A percentile compares a stretch with the other conserved stretches of the same genome.
phyloP scores from a whole-genome alignment of 2,888 invertebrate species.

The Nephrotoma guestfalica region DNA sequence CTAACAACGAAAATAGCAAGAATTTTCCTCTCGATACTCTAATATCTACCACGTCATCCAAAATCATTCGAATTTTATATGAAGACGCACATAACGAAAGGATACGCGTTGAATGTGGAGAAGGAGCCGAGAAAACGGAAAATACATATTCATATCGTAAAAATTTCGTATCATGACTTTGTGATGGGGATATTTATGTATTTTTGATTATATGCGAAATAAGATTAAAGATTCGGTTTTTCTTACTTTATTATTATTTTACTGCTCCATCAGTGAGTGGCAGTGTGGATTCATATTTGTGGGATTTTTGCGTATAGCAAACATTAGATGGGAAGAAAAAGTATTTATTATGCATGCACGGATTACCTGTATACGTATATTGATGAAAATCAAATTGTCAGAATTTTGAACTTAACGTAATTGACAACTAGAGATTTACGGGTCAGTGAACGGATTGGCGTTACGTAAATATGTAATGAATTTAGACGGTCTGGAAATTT shows the following conservation, averaged over 20 bases:
- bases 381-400: too few species aligned
- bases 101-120: not conserved
- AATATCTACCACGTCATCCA: not conserved
- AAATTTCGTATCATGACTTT: not conserved
- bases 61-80: not conserved
- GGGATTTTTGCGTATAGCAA: too few species aligned
- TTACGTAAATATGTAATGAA: too few species aligned
- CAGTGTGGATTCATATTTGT: not conserved
- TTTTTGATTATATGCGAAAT: not conserved
- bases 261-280: not conserved
- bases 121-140: not conserved
- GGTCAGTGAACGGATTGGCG: too few species aligned
- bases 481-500: too few species aligned
- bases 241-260: not conserved
- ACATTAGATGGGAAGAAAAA: not conserved
- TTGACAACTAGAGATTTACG: too few species aligned
- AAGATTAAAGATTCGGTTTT: not conserved
- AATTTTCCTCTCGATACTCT: not conserved
- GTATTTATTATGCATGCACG: not conserved
- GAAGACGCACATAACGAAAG: not conserved
- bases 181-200: not conserved
- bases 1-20: not conserved
- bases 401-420: too few species aligned
- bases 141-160: not conserved
- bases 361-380: not conserved